Evolutionary conservation across 2,888 invertebrate genomes (phyloP).

Genomic region (Conus canariensis): DNA sequence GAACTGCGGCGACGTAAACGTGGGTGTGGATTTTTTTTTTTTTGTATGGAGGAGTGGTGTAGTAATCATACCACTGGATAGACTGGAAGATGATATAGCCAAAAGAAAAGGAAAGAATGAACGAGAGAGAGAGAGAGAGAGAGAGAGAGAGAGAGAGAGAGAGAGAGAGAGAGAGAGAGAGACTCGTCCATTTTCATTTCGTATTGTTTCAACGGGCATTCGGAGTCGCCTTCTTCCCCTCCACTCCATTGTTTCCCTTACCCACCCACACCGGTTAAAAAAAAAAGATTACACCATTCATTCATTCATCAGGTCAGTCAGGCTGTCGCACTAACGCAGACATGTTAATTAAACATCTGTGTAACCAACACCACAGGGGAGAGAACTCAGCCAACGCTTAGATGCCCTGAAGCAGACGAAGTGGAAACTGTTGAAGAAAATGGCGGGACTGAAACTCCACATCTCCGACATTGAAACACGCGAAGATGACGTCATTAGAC

Average conservation of each 20-base stretch:
- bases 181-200: background rate
- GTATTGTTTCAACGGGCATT: too few species aligned
- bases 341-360: background rate
- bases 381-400: constrained; percentile 56
- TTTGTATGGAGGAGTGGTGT: too few species aligned
- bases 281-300: background rate
- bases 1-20: too few species aligned
- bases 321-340: too few species aligned
- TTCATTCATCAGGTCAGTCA: too few species aligned
- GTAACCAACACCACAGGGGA: background rate
- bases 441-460: constrained; percentile 80
- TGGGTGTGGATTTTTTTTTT: too few species aligned
- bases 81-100: too few species aligned
- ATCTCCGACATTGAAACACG: constrained; percentile 92
- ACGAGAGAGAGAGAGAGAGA: constrained; percentile 14
- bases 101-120: background rate
- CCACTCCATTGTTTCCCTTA: too few species aligned
- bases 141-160: constrained; percentile 30
- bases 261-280: too few species aligned
- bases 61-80: too few species aligned
- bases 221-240: too few species aligned
- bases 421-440: constrained; percentile 66
- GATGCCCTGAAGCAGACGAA: constrained; percentile 66
- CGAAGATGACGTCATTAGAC: constrained; percentile 82
- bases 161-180: constrained; percentile 35